Base-by-base conservation (phyloP, 1,140 invertebrate species). In the Phocides pigmalion region DNA sequence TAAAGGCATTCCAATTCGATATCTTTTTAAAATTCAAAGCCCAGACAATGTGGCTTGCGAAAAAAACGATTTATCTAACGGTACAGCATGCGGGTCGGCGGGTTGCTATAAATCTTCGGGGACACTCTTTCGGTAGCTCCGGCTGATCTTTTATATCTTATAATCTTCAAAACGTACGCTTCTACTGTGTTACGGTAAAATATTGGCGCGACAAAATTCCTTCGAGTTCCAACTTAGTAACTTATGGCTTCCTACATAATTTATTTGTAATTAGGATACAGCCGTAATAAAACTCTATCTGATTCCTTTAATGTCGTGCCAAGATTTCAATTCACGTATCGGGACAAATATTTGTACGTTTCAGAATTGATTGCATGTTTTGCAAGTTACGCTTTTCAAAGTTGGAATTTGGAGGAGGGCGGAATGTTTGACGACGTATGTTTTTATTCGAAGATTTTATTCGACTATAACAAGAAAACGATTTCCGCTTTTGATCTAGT, bases 101-200 rank as follows among this genome's bases (percentile, higher is more conserved):
- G 64, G 49, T 25, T 46, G 51, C 49, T 66, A 66, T 66, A 66
- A 66, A 66, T 62, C 64, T 66, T 35, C 46, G 56, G 53, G 64
- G 58, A 61, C 58, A 61, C 58, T 61, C 56, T 62, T 62, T 59
- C 58, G 64, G 64, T 66, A 66, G 58, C 64, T 53, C 19, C 49
- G 35, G 56, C 15, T 62, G 39, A 62, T 62, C 47, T 66, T 66
- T 66, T 62, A 66, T 66, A 56, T 66, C 51, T 66, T 66, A 61
- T 62, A 62, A 62, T 62, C 64, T 66, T 53, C 47, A 20, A 50
- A 59, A 66, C 28, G 47, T 59, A 59, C 46, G 47, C 47, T 61
- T 66, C 59, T 46, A 46, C 35, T 42, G 64, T 28, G 14, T 44
- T 46, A 46, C 62, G 35, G 35, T 61, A 35, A 66, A 66, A 61